Conservation (phyloP, 2,888 invertebrate genomes). For the Polydesmus complanatus region DNA sequence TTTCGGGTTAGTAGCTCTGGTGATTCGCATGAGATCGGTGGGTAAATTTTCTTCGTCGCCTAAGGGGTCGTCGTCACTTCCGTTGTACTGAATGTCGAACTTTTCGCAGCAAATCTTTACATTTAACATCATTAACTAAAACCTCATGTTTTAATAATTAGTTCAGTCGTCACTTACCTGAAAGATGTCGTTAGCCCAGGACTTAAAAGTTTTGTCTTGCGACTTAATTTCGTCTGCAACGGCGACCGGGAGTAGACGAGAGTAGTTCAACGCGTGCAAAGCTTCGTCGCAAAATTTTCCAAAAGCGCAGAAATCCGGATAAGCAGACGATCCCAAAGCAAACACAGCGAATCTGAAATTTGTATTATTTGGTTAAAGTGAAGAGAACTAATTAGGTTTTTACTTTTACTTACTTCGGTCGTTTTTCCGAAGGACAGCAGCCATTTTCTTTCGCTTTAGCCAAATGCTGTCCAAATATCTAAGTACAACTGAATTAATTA, state of each 20-base stretch:
- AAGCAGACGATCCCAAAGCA: conserved; percentile 85
- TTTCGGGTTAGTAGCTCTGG: neutral
- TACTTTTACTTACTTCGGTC: neutral
- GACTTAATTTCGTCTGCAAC: conserved; percentile 92
- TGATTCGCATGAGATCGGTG: neutral
- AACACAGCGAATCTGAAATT: conserved; percentile 73
- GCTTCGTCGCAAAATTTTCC: conserved; percentile 85
- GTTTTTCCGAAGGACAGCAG: neutral
- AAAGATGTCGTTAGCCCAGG: conserved; percentile 80
- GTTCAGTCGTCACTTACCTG: conserved; percentile 44
- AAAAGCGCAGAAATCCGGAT: conserved; percentile 92
- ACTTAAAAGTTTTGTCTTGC: conserved; percentile 84
- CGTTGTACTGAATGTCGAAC: conserved; percentile 15
- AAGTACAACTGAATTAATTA: neutral
- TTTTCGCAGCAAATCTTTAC: conserved; percentile 8
- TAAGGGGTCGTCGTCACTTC: neutral
- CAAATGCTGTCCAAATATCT: neutral
- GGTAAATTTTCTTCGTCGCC: neutral
- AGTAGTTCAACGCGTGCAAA: conserved; percentile 76
- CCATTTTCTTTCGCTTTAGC: neutral
- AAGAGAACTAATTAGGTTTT: no score
- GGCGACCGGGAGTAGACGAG: conserved; percentile 64
- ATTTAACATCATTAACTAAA: neutral
- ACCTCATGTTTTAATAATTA: neutral
- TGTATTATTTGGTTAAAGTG: no score